Conservation (phyloP, 2,797 vertebrate species). For the Poliocrania exsul region DNA sequence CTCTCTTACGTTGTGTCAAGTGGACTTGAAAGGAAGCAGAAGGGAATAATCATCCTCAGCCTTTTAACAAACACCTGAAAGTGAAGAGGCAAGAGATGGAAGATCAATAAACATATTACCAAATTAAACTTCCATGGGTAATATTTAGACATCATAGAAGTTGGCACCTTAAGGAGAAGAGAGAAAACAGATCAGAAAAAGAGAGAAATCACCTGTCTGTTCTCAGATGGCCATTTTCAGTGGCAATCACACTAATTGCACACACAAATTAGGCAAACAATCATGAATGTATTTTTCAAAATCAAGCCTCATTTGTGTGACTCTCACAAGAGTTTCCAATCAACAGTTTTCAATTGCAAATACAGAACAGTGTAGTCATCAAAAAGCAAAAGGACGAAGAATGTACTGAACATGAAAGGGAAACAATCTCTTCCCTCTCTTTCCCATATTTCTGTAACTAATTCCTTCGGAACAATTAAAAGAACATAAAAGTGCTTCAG, state of each 20-base stretch:
- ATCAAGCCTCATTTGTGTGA: conserved; percentile 66
- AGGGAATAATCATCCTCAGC: not conserved
- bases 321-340: conserved; percentile 40
- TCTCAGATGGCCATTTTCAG: conserved; percentile 49
- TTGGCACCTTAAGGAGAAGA: not conserved
- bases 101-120: not conserved
- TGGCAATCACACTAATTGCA: conserved; percentile 59
- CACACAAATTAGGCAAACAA: conserved; percentile 30
- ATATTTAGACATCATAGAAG: conserved; percentile 10
- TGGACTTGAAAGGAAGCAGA: not conserved
- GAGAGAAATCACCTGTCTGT: not conserved
- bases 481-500: not conserved
- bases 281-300: conserved; percentile 53
- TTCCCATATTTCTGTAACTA: not conserved
- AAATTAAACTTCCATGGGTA: not conserved
- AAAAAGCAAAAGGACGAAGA: conserved; percentile 17
- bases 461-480: not conserved
- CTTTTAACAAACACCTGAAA: conserved; percentile 22
- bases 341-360: conserved; percentile 51
- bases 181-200: not conserved
- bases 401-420: not conserved
- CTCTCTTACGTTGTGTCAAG: rapidly evolving
- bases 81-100: not conserved
- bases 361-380: conserved; percentile 61
- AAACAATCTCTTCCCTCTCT: not conserved